Evolutionary conservation across 2,797 vertebrate genomes (phyloP), one percentile per base, ranked within the genome.

Genomic region (Chiloscyllium punctatum): DNA sequence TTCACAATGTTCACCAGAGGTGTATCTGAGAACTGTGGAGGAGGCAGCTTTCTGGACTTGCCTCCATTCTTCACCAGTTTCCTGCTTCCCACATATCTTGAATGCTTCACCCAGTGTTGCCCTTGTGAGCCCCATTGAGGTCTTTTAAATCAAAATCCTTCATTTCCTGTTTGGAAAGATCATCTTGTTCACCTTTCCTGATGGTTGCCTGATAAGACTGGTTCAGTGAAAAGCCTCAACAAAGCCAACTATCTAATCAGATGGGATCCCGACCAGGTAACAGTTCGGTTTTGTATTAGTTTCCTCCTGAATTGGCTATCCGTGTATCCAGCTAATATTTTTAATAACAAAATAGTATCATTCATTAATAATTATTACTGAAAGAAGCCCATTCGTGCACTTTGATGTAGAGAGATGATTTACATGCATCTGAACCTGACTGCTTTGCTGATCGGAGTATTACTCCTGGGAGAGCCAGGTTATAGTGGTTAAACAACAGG

Each of bases 291-390:
- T 97, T 11, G 96, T 96, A 95, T 97, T 97, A 27, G 95, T 97
- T 97, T 94, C 95, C 94, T 95, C 97, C 97, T 6, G 97, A 96
- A 8, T 97, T 97, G 0, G 97, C 95, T 48, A 97, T 96, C 94
- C 97, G 96, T 92, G 96, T 95, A 69, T 97, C 97, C 96, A 97
- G 21, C 96, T 97, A 97, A 57, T 96, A 25, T 95, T 97, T 97
- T 97, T 97, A 96, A 21, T 96, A 96, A 68, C n/a, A 15, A 51
- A 95, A 25, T 96, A n/a, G 94, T 72, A 95, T n/a, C 57, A 92
- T 62, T 42, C 7, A 94, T 42, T 37, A 42, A 84, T 84, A 94
- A 62, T 94, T 62, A 66, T 23, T 33, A 33, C 8, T 62, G 37
- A 95, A 30, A 57, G n/a, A 95, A 53, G 25, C 37, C 23, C 27